A percentile compares a stretch with the other conserved stretches of the same genome.
Conservation (phyloP, 37 sponge, comb jelly and placozoan genomes). For the Halichondria panicea region DNA sequence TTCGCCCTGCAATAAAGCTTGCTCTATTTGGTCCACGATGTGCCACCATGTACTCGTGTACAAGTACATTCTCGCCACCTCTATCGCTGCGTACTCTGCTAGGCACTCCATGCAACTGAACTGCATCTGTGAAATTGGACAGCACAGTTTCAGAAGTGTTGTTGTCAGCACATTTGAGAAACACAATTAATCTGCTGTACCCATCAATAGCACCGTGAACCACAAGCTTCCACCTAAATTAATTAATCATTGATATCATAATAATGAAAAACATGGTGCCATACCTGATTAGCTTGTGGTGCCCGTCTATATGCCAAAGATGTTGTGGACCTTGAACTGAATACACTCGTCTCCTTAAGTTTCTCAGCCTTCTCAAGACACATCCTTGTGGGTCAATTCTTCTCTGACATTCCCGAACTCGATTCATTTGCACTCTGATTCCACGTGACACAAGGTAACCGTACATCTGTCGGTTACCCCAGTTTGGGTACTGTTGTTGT, state of each 20-base stretch:
- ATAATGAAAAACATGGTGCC: too few relatives aligned
- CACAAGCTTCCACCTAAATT: conserved; percentile 62
- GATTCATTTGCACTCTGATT: conserved; percentile 9
- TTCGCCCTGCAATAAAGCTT: neutral
- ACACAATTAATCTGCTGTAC: conserved; percentile 18
- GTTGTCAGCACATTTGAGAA: conserved; percentile 33
- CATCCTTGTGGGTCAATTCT: conserved; percentile 17
- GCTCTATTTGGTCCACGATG: neutral
- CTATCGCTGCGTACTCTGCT: neutral
- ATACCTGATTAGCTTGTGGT: conserved; percentile 40
- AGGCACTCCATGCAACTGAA: neutral
- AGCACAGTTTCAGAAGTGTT: neutral
- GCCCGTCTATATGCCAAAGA: conserved; percentile 55
- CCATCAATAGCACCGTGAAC: conserved; percentile 52
- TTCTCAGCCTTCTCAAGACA: conserved; percentile 29
- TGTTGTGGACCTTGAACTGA: conserved; percentile 30
- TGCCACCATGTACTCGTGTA: neutral
- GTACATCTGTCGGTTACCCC: neutral
- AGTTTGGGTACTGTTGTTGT: conserved; percentile 20
- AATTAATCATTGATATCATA: too few relatives aligned
- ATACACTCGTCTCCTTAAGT: conserved; percentile 11
- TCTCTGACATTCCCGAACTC: conserved; percentile 4
- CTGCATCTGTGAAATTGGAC: neutral
- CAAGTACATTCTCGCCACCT: neutral
- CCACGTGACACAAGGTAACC: conserved; percentile 7